Evolutionary conservation across 2,797 vertebrate genomes (phyloP).

Genomic region (Myioborus melanocephalus): DNA sequence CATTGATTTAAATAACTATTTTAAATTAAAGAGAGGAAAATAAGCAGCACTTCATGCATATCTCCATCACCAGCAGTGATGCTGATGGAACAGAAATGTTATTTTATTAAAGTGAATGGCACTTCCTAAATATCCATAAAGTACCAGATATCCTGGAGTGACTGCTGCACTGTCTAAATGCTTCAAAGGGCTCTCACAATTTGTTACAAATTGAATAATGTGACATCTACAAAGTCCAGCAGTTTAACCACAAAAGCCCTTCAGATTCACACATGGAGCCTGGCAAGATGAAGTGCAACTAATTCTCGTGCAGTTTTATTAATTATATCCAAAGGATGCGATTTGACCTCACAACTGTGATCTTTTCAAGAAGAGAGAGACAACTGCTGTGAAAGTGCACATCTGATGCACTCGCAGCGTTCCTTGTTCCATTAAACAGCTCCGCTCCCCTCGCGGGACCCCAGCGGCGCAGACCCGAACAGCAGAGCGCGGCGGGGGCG

Average conservation of each 20-base stretch:
- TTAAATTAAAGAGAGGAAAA: background rate
- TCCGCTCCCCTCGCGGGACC: conserved; percentile 37
- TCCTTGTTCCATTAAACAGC: conserved; percentile 58
- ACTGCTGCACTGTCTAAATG: background rate
- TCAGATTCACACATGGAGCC: background rate
- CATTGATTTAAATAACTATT: background rate
- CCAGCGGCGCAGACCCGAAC: conserved; percentile 46
- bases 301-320: background rate
- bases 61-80: background rate
- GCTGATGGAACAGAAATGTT: background rate
- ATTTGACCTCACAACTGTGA: background rate
- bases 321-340: conserved; percentile 25
- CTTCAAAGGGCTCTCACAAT: background rate
- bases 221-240: background rate
- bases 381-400: conserved; percentile 58
- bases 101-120: background rate
- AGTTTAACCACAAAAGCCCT: background rate
- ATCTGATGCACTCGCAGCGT: conserved; percentile 63
- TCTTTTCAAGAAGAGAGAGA: conserved; percentile 42
- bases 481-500: conserved; percentile 70
- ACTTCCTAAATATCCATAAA: background rate
- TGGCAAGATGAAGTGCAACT: background rate
- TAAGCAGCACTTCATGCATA: background rate
- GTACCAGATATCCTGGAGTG: background rate
- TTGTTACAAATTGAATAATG: background rate